Conservation (phyloP, 1,140 invertebrate genomes). For the Nephotettix cincticeps region DNA sequence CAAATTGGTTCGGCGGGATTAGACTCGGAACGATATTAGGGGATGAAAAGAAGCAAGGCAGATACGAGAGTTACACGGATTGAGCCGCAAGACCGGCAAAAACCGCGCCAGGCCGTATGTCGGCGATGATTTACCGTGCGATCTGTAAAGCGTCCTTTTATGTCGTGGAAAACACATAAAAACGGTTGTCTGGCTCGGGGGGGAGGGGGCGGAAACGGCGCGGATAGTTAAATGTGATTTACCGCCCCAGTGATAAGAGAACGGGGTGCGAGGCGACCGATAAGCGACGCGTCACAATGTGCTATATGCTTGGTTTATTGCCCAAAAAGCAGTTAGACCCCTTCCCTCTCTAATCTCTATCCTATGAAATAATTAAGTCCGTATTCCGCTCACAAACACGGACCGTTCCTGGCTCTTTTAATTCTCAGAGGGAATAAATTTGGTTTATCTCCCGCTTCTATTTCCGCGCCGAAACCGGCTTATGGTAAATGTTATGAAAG, state of each 20-base stretch:
- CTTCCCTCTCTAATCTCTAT: slow-evolving; percentile 29
- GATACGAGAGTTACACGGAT: slow-evolving; percentile 9
- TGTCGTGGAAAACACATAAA: slow-evolving; percentile 30
- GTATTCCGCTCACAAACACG: neutral
- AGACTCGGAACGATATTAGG: neutral
- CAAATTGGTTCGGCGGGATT: slow-evolving; percentile 14
- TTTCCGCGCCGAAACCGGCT: too few species aligned
- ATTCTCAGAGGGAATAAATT: slow-evolving; percentile 8
- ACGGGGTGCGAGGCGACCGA: slow-evolving; percentile 6
- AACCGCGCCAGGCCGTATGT: slow-evolving; percentile 16
- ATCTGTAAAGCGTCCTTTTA: slow-evolving; percentile 29
- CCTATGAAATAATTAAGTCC: slow-evolving; percentile 32
- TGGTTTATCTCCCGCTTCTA: too few species aligned
- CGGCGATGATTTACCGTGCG: slow-evolving; percentile 20
- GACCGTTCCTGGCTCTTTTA: slow-evolving; percentile 10
- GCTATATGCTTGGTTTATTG: slow-evolving; percentile 30
- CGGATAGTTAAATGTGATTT: slow-evolving; percentile 33
- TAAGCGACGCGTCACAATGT: slow-evolving; percentile 28
- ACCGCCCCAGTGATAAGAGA: slow-evolving; percentile 22
- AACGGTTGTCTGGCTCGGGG: slow-evolving; percentile 25
- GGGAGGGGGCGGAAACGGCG: slow-evolving; percentile 5
- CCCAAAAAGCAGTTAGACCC: slow-evolving; percentile 31
- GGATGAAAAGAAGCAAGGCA: neutral
- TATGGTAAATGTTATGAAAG: too few species aligned
- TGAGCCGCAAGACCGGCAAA: neutral